These are phyloP conservation scores for Agriopis leucophaearia DNA, from an alignment of 2,888 invertebrate species.

Conservation along the genomic window DNA sequence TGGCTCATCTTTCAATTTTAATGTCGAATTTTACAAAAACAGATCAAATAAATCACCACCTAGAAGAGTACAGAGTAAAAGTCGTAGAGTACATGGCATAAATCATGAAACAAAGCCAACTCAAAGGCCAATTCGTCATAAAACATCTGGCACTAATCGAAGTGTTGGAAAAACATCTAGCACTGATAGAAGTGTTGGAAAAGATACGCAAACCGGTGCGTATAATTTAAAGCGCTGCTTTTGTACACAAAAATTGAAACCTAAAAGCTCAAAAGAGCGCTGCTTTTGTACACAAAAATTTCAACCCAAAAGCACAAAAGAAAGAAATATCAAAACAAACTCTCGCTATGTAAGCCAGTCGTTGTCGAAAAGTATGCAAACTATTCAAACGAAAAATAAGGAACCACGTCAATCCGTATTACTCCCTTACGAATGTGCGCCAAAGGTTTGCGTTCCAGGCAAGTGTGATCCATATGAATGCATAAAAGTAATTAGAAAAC, in stretches of 20 bases:
- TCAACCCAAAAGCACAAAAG: conserved; percentile 43
- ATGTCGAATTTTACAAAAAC: conserved; percentile 21
- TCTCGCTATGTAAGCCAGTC: conserved; percentile 3
- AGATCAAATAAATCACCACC: conserved; percentile 1
- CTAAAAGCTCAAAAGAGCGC: conserved; percentile 34
- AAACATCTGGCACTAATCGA: conserved; percentile 12
- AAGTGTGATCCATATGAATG: conserved; percentile 43
- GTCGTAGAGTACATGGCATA: conserved; percentile 4
- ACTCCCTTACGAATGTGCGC: conserved; percentile 37
- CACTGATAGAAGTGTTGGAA: conserved; percentile 17
- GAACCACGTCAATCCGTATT: conserved; percentile 10
- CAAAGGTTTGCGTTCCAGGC: conserved; percentile 36
- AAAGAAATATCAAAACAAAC: conserved; percentile 38
- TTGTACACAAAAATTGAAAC: conserved; percentile 53
- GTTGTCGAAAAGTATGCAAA: conserved; percentile 32
- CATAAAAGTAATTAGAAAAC: conserved; percentile 35
- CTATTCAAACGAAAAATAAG: conserved; percentile 13
- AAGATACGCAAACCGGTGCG: conserved; percentile 18
- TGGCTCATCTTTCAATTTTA: conserved; percentile 20
- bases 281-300: conserved; percentile 43
- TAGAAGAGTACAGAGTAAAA: neutral
- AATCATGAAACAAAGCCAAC: neutral
- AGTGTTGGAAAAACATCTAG: conserved; percentile 14
- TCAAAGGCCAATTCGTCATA: conserved; percentile 6
- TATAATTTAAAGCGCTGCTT: conserved; percentile 51